phyloP scores from a whole-genome alignment of 2,113 vertebrate species.

The Petroica traversi region DNA sequence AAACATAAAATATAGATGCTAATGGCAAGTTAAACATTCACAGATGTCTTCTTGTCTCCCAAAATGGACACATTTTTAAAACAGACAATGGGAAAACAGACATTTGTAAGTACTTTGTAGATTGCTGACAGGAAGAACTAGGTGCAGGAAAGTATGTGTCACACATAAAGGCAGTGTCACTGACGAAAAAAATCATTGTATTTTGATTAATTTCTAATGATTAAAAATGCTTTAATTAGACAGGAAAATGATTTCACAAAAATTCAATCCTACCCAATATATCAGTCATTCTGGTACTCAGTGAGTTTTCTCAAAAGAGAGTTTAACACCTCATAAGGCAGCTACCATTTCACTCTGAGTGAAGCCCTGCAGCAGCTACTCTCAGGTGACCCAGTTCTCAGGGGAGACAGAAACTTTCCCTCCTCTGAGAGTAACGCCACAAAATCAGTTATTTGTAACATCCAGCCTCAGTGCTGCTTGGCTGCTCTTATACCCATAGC shows the following conservation, averaged over 20 bases:
- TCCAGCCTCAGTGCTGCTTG: background rate
- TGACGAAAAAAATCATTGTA: background rate
- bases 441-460: background rate
- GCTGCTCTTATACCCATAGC: background rate
- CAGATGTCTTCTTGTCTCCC: background rate
- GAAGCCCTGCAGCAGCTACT: background rate
- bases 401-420: background rate
- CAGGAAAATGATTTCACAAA: background rate
- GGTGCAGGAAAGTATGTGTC: background rate
- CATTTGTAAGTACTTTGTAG: background rate
- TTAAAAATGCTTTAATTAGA: background rate
- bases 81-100: conserved; percentile 17
- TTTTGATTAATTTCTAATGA: background rate
- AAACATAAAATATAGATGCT: conserved; percentile 51
- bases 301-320: background rate
- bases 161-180: background rate
- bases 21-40: conserved; percentile 46
- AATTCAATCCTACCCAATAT: background rate
- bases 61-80: conserved; percentile 36
- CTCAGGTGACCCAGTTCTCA: background rate
- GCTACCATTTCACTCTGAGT: background rate
- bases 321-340: background rate
- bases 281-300: background rate
- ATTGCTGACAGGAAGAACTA: background rate
- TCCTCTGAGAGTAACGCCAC: background rate